A percentile compares a stretch with the other conserved stretches of the same genome.
Evolutionary conservation across 1,140 invertebrate genomes (phyloP).

Genomic region (Drosophila bocqueti): DNA sequence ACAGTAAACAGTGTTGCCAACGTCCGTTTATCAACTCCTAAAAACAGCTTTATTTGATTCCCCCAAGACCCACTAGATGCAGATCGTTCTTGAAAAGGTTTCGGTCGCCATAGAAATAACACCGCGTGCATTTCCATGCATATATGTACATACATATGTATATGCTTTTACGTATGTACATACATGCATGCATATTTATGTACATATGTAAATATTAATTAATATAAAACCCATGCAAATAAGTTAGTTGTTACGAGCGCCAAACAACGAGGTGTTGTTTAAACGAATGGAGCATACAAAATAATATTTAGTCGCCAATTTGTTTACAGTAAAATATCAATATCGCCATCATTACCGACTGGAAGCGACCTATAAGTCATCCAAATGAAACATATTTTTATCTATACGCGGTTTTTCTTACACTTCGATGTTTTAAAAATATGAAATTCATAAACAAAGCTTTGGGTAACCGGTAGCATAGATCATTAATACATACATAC

Average conservation of each 20-base stretch:
- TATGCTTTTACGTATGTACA: neutral
- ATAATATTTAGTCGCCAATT: neutral
- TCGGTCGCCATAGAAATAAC: conserved; percentile 10
- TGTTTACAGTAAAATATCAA: neutral
- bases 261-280: neutral
- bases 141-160: neutral
- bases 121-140: neutral
- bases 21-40: conserved; percentile 12
- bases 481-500: too few species aligned
- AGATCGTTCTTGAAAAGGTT: conserved; percentile 21
- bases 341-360: neutral
- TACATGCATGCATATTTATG: neutral
- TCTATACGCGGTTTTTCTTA: neutral
- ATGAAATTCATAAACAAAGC: neutral
- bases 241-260: neutral
- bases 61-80: conserved; percentile 10
- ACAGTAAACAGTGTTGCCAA: conserved; percentile 32
- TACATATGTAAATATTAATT: neutral
- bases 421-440: neutral
- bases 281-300: neutral
- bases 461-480: neutral
- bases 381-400: neutral
- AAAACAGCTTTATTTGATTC: conserved; percentile 13
- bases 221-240: too few species aligned
- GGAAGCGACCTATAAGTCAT: neutral